Percentiles rank a stretch among this genome's conserved stretches.
Evolutionary conservation across 2,888 invertebrate genomes (phyloP).

Genomic region (Drosophila yooni): DNA sequence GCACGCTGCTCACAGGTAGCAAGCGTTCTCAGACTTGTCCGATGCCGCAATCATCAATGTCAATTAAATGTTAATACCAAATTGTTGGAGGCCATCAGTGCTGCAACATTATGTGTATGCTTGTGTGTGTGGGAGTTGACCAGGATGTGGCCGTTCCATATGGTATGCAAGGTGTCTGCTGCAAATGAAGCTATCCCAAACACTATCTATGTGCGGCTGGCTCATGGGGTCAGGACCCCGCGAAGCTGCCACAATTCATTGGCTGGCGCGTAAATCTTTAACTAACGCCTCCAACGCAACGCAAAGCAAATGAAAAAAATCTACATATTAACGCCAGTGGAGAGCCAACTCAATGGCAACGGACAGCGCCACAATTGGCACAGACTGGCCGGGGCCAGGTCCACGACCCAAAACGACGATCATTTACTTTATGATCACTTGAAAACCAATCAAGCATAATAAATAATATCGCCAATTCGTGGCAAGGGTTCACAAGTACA

Average conservation of each 20-base stretch:
- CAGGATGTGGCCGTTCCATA: constrained; percentile 54
- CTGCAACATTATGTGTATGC: constrained; percentile 8
- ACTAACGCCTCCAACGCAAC: constrained; percentile 65
- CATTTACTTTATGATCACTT: constrained; percentile 84
- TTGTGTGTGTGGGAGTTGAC: constrained; percentile 61
- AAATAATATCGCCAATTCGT: constrained; percentile 81
- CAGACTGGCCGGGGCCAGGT: constrained; percentile 54
- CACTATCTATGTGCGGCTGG: neutral
- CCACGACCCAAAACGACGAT: constrained; percentile 70
- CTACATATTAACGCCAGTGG: constrained; percentile 75
- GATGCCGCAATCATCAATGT: constrained; percentile 73
- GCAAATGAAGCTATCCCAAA: constrained; percentile 61
- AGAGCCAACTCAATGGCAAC: constrained; percentile 57
- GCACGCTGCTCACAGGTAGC: constrained; percentile 54
- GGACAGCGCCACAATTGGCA: constrained; percentile 73
- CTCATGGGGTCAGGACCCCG: constrained; percentile 52
- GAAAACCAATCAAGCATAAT: constrained; percentile 85
- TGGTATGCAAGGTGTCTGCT: constrained; percentile 42
- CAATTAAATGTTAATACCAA: constrained; percentile 78
- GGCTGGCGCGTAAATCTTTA: constrained; percentile 62
- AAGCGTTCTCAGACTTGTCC: constrained; percentile 70
- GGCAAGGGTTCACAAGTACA: constrained; percentile 38
- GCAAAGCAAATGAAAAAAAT: constrained; percentile 41
- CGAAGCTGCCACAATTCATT: constrained; percentile 51
- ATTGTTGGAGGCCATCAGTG: constrained; percentile 54